Evolutionary conservation across 2,113 vertebrate species (phyloP), one percentile per base, ranked within the genome.

Genomic region (Colistium nudipinnis): DNA sequence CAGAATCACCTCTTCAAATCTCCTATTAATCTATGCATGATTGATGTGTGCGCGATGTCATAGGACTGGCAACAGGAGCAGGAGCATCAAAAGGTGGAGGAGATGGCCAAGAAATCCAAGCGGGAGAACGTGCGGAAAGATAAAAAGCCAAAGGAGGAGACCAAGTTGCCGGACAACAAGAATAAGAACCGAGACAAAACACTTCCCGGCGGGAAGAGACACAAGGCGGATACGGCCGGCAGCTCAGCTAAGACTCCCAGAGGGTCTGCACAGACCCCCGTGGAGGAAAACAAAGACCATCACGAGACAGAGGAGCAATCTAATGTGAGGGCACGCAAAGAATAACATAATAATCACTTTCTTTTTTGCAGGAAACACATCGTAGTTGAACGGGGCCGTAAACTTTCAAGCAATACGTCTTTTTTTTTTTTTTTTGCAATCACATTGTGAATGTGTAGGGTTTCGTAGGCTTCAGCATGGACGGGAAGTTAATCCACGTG

Each of bases 401-500:
- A 33, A 2, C 19, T 20, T 19, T 43, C 6, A 59, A 73, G 16
- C 33, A 36, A 53, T 8, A 31, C 17, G n/a, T 62, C 4, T 17
- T 2, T 60, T 8, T 70, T 7, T n/a, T n/a, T n/a, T n/a, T n/a
- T n/a, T n/a, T n/a, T n/a, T n/a, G n/a, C n/a, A n/a, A n/a, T n/a
- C n/a, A n/a, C n/a, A n/a, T n/a, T 66, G 19, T 68, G 30, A 30
- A 28, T 76, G 36, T 80, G 20, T 48, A 92, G 92, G 74, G 56
- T 17, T 97, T 98, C 82, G 82, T 41, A 36, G 97, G 96, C 48
- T 99, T 97, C 83, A 87, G 85, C 63, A 95, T 94, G 89, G 93
- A 93, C 39, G 92, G 96, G 2, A 48, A 70, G 74, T 45, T 97
- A 60, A 89, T 96, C 78, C 94, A 93, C 2, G 87, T 96, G 49